phyloP scores from a whole-genome alignment of 2,797 vertebrate genomes.

The Chromobotia macracanthus region DNA sequence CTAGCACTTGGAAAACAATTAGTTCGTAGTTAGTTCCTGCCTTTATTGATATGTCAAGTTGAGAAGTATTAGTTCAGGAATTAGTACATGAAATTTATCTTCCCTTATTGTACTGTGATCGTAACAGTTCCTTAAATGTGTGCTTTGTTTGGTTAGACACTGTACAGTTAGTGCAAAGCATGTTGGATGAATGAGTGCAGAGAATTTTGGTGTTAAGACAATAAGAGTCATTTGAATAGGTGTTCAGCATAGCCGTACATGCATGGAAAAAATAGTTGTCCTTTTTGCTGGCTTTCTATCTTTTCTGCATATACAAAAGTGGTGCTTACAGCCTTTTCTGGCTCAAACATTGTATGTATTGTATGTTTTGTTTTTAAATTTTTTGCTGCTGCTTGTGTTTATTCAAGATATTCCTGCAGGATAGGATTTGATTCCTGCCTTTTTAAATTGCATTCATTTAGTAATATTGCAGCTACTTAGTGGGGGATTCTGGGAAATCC shows the following conservation, averaged over 20 bases:
- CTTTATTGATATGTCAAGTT: neutral
- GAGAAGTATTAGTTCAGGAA: neutral
- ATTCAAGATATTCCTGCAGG: slow-evolving; percentile 22
- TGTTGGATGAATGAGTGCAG: neutral
- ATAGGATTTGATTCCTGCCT: slow-evolving; percentile 11
- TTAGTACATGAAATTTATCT: neutral
- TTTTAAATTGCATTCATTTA: slow-evolving; percentile 11
- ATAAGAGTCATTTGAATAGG: neutral
- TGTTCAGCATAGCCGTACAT: slow-evolving; percentile 4
- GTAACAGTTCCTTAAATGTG: neutral
- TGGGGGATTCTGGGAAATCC: neutral
- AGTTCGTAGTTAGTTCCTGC: neutral
- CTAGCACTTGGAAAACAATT: no score
- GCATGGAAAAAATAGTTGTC: neutral
- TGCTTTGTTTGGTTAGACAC: neutral
- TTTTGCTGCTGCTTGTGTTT: slow-evolving; percentile 47
- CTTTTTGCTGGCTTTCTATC: neutral
- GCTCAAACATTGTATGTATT: slow-evolving; percentile 16
- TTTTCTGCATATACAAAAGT: neutral
- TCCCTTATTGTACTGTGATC: neutral
- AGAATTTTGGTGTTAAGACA: slow-evolving; percentile 1
- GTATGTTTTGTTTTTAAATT: slow-evolving; percentile 23
- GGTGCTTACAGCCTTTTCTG: no score
- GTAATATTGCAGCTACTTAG: neutral
- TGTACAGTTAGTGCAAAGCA: neutral